Percentiles rank a stretch among this genome's conserved stretches.
phyloP scores from a whole-genome alignment of 2,113 vertebrate species.

The Zapornia atra region DNA sequence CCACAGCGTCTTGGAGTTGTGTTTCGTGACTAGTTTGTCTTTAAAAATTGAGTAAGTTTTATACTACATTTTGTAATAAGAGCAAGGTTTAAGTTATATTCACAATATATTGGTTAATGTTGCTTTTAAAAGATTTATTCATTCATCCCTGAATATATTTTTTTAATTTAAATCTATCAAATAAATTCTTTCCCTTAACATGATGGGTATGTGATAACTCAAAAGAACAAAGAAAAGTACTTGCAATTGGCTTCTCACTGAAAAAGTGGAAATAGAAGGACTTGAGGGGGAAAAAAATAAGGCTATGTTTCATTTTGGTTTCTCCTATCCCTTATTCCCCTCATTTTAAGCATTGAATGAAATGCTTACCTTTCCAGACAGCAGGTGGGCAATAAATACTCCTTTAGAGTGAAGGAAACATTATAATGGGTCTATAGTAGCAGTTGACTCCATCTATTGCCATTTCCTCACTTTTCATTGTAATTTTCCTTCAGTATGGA shows the following conservation, averaged over 20 bases:
- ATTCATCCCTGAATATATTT: not conserved
- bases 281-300: not conserved
- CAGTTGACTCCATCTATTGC: not conserved
- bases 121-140: not conserved
- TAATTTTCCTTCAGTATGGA: not conserved
- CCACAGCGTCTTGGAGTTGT: not conserved
- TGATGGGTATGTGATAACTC: not conserved
- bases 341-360: not conserved
- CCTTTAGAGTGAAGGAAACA: not conserved
- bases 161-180: not conserved
- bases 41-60: not conserved
- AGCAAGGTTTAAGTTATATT: not conserved
- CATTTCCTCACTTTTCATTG: not conserved
- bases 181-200: not conserved
- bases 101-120: not conserved
- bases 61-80: not conserved
- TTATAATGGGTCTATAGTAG: not conserved
- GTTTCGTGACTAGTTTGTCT: not conserved
- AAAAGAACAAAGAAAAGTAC: not conserved
- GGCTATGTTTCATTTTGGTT: not conserved
- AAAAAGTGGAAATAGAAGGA: not conserved
- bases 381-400: not conserved
- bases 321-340: not conserved
- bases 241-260: not conserved
- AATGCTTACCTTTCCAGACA: not conserved